Evolutionary conservation across 2,888 invertebrate species (phyloP).

Genomic region (Apomyelois bistriatella): DNA sequence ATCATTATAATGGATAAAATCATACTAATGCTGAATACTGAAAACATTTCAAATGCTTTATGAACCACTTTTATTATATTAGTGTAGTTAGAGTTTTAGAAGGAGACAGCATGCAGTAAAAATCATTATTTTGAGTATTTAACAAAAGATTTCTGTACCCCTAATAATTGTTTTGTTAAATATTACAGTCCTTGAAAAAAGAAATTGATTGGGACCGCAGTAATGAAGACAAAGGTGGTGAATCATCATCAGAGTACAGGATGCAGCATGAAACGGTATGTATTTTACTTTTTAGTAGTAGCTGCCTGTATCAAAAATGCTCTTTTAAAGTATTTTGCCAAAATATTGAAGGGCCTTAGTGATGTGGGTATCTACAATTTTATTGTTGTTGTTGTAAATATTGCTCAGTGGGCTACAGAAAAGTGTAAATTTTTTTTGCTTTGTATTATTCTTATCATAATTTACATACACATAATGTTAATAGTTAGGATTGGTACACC

Average conservation of each 20-base stretch:
- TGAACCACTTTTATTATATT: too few species aligned
- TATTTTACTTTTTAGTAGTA: conserved; percentile 37
- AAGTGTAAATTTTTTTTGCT: not conserved
- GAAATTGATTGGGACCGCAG: conserved; percentile 92
- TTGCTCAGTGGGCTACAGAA: not conserved
- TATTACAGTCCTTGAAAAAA: conserved; percentile 91
- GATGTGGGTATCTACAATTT: conserved; percentile 17
- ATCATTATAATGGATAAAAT: too few species aligned
- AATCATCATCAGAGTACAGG: conserved; percentile 88
- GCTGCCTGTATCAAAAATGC: not conserved
- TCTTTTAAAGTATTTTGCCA: not conserved
- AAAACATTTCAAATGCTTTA: too few species aligned
- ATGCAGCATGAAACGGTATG: conserved; percentile 92
- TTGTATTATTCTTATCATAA: too few species aligned
- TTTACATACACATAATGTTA: too few species aligned
- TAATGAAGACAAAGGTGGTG: conserved; percentile 89
- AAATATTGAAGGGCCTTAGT: not conserved
- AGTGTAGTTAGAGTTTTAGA: too few species aligned
- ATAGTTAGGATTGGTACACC: too few species aligned
- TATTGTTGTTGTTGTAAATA: conserved; percentile 1
- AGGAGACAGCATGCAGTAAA: too few species aligned
- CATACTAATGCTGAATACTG: too few species aligned
- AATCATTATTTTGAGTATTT: too few species aligned
- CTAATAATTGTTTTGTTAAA: not conserved
- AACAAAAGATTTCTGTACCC: too few species aligned